Evolutionary conservation across 2,888 invertebrate genomes (phyloP), one percentile per base, ranked within the genome.

Genomic region (Maniola hyperantus): DNA sequence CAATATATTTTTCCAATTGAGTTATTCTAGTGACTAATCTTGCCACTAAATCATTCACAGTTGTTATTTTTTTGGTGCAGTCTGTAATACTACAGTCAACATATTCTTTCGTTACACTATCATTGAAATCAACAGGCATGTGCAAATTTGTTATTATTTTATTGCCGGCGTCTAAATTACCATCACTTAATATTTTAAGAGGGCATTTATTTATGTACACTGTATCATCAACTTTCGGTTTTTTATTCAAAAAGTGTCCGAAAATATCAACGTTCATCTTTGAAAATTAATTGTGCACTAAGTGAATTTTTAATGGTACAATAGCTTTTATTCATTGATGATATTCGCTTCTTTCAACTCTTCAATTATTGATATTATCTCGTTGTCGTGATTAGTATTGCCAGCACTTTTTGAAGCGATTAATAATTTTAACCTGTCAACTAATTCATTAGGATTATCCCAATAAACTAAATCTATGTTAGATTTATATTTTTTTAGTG

Each of bases 321-420:
- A 48, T 44, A 7, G 13, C 60, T 59, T 67, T 66, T 69, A 68
- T 65, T 64, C 34, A 42, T 66, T 66, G 2, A 73, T 66, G 6
- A 72, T 67, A 34, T 66, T 68, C 74, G 70, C 71, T 77, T 77
- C 72, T 39, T 42, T 53, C 26, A 72, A 57, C 71, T 70, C 48
- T 48, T 80, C 77, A 36, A 82, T 73, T 34, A 83, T 82, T n/a
- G 82, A 77, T 20, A 79, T 71, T 39, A 83, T 83, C 76, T 85
- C 81, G 66, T 71, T 73, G 65, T 74, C 71, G 64, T 68, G 72
- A 53, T 55, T 66, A 26, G 48, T 73, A 65, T 75, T 76, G 2
- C 73, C 73, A 46, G 76, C 75, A 66, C 67, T 65, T 62, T 64
- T 60, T 11, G 74, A 75, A n/a, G 73, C 73, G 34, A 72, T 54